These are phyloP conservation scores for Escarpia spicata DNA, from an alignment of 2,888 invertebrate species.

Conservation along the genomic window DNA sequence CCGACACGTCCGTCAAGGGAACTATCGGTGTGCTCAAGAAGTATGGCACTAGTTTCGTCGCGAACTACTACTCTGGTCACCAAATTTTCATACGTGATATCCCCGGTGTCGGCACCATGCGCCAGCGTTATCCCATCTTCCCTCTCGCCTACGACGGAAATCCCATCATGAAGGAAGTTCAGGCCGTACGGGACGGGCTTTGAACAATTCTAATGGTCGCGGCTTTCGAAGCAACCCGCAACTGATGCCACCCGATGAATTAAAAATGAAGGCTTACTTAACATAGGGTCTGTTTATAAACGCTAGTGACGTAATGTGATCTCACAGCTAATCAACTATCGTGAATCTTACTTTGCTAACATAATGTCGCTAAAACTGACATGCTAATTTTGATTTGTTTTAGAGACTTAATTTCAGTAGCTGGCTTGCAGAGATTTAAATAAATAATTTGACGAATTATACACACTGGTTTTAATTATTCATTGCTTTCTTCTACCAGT, in stretches of 20 bases:
- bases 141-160: slow-evolving; percentile 5
- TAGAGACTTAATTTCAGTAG: neutral
- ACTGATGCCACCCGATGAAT: neutral
- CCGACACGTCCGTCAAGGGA: slow-evolving; percentile 8
- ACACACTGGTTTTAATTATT: neutral
- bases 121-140: neutral
- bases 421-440: neutral
- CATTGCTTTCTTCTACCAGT: neutral
- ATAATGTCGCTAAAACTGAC: neutral
- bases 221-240: neutral
- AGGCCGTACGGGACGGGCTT: neutral
- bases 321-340: neutral
- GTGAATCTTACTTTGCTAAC: neutral
- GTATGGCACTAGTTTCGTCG: neutral
- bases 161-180: neutral
- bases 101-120: neutral
- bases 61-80: neutral
- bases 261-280: neutral
- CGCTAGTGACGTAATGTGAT: neutral
- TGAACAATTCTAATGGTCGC: neutral
- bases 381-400: neutral
- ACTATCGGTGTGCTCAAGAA: neutral
- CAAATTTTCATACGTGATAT: neutral
- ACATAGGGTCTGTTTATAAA: neutral
- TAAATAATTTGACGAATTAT: neutral